These are phyloP conservation scores for Hirtodrosophila cameraria DNA, from an alignment of 2,888 invertebrate genomes.

Conservation along the genomic window DNA sequence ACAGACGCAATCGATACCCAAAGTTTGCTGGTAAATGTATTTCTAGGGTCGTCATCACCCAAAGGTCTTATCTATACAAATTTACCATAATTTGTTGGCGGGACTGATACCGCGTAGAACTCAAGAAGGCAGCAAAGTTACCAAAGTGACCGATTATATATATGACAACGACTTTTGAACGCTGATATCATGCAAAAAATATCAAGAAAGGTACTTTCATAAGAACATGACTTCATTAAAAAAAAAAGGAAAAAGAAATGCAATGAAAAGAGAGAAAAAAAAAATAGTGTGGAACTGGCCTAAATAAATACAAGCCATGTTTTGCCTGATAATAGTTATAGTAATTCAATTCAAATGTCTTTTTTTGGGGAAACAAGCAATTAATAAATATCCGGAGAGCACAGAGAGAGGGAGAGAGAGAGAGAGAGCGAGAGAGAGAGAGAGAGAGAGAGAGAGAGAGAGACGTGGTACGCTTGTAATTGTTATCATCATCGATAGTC, in stretches of 20 bases:
- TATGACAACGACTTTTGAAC: slow-evolving; percentile 15
- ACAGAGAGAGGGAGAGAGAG: neutral
- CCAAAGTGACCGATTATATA: slow-evolving; percentile 58
- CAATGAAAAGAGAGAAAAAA: slow-evolving; percentile 6
- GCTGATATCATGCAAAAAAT: slow-evolving; percentile 42
- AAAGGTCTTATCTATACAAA: slow-evolving; percentile 45
- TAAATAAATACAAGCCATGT: slow-evolving; percentile 61
- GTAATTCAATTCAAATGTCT: slow-evolving; percentile 75
- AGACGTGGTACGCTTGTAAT: slow-evolving; percentile 41
- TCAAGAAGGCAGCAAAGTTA: too few relatives aligned
- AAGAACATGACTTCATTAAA: slow-evolving; percentile 59
- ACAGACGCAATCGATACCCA: slow-evolving; percentile 12
- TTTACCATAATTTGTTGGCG: slow-evolving; percentile 49
- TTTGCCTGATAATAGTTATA: slow-evolving; percentile 50
- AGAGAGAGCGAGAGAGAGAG: neutral
- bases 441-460: neutral
- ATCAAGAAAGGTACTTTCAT: slow-evolving; percentile 13
- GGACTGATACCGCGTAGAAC: slow-evolving; percentile 10
- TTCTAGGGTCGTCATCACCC: slow-evolving; percentile 40
- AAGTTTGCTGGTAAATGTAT: slow-evolving; percentile 2
- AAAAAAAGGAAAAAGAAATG: slow-evolving; percentile 2
- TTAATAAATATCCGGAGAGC: slow-evolving; percentile 60
- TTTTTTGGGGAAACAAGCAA: slow-evolving; percentile 62
- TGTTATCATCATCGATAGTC: slow-evolving; percentile 55
- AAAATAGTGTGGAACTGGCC: slow-evolving; percentile 52